Evolutionary conservation across 1,140 invertebrate species (phyloP), one percentile per base, ranked within the genome.

Genomic region (Drosophila albomicans): DNA sequence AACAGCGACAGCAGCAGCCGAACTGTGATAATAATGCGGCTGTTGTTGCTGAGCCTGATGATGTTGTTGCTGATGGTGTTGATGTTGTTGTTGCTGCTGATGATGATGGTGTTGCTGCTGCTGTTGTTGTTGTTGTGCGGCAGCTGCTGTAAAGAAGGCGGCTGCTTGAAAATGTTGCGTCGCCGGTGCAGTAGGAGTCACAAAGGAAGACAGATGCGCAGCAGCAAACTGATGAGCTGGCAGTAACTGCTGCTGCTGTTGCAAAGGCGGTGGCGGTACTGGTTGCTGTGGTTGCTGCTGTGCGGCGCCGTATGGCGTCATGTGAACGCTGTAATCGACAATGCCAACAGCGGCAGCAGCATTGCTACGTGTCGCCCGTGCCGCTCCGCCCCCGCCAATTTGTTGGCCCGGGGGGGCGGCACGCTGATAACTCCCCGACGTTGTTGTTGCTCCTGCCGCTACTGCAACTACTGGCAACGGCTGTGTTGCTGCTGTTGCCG

Each of bases 121-220:
- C 35, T 78, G 82, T 6, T 81, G 82, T 32, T 82, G 84, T n/a
- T 70, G 70, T 52, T 78, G 82, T 43, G 78, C 78, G 58, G 78
- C 78, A 13, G 52, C 61, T 5, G 72, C 69, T 43, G 82, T 78
- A 16, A 77, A 89, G 51, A 81, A 85, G 25, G 84, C 72, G 45
- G 82, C 76, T 30, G 82, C 49, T 51, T 80, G 85, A 52, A 72
- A 79, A 73, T 82, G 82, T 67, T 82, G 79, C 48, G 71, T 51
- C 51, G 81, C 69, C 59, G 81, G 74, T 41, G 75, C 66, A 13
- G 77, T 46, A 32, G 81, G 81, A 48, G 81, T 75, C 62, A 81
- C 81, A 78, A 87, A 87, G 73, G 84, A 88, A 72, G 84, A 87
- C 84, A 87, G 78, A 63, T 91, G 88, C 56, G 79, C 74, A 35